A percentile compares a stretch with the other conserved stretches of the same genome.
phyloP scores from a whole-genome alignment of 2,888 invertebrate genomes.

The Julus scanicus region DNA sequence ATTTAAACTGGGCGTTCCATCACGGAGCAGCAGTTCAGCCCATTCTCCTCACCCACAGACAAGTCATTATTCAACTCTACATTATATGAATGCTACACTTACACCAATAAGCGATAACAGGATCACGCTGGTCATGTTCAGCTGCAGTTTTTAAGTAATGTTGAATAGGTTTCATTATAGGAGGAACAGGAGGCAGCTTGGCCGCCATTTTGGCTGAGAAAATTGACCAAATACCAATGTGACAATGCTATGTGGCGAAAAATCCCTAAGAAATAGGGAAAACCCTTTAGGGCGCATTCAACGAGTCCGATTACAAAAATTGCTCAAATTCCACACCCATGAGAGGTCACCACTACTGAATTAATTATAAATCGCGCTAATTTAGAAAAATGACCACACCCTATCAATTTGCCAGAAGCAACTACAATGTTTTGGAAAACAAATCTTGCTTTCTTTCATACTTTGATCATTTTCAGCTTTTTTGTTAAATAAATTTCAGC shows the following conservation, averaged over 20 bases:
- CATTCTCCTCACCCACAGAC: not conserved
- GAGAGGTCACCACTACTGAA: no score
- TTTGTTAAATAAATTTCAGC: no score
- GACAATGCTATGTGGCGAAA: not conserved
- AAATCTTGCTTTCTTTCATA: no score
- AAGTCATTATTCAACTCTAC: not conserved
- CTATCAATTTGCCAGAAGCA: no score
- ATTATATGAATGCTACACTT: conserved; percentile 62
- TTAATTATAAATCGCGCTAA: not conserved
- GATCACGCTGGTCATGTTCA: conserved; percentile 91
- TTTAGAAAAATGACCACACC: not conserved
- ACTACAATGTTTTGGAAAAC: no score
- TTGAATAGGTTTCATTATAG: conserved; percentile 83
- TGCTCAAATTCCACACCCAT: no score
- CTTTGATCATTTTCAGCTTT: no score
- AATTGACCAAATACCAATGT: not conserved
- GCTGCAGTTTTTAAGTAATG: conserved; percentile 91
- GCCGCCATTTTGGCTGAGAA: conserved; percentile 46
- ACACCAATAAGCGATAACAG: conserved; percentile 94
- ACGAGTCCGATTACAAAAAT: not conserved
- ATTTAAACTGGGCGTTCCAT: not conserved
- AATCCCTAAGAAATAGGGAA: not conserved
- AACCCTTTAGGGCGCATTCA: not conserved
- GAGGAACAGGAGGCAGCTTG: conserved; percentile 76
- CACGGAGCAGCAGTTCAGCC: not conserved